These are phyloP conservation scores for Campoletis sonorensis DNA, from an alignment of 1,140 invertebrate genomes.

Conservation along the genomic window DNA sequence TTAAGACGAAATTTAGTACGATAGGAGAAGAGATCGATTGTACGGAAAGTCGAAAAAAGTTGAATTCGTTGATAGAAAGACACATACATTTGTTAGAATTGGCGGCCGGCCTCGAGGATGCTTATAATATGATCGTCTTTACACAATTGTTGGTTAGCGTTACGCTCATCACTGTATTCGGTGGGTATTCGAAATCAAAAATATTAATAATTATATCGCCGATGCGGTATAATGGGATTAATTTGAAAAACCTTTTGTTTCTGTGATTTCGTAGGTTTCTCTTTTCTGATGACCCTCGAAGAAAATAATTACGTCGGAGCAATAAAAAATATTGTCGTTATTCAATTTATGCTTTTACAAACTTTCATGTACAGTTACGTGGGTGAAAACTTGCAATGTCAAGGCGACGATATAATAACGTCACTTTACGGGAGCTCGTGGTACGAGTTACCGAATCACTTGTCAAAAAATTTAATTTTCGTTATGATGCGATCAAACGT, in stretches of 20 bases:
- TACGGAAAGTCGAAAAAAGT: constrained; percentile 14
- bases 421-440: constrained; percentile 46
- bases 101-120: constrained; percentile 47
- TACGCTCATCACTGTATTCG: constrained; percentile 41
- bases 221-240: no score
- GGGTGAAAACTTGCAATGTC: constrained; percentile 48
- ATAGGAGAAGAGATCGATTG: constrained; percentile 36
- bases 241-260: background rate
- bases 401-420: constrained; percentile 40
- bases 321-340: constrained; percentile 38
- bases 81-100: constrained; percentile 45
- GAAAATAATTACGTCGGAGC: constrained; percentile 42
- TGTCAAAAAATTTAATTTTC: constrained; percentile 48
- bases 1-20: constrained; percentile 41
- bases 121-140: constrained; percentile 51
- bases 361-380: constrained; percentile 50
- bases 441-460: constrained; percentile 43
- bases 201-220: background rate
- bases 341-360: constrained; percentile 48
- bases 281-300: constrained; percentile 44
- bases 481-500: constrained; percentile 52
- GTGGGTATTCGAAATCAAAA: constrained; percentile 13
- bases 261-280: constrained; percentile 33
- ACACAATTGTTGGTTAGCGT: constrained; percentile 49
- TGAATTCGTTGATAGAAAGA: constrained; percentile 40